Evolutionary conservation across 2,888 invertebrate species (phyloP).

Genomic region (Hedya salicella): DNA sequence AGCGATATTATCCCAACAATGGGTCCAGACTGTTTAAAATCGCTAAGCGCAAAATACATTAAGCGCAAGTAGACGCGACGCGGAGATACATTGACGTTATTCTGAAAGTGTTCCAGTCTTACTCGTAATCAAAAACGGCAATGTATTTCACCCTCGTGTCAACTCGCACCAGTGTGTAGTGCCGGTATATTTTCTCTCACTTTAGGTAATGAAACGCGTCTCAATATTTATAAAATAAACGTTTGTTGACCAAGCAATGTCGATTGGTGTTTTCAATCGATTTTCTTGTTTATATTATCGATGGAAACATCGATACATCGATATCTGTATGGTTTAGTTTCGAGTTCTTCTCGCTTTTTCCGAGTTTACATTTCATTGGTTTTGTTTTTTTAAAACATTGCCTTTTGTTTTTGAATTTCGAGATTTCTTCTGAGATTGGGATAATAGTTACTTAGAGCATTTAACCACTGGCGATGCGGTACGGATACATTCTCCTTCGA

Average conservation of each 20-base stretch:
- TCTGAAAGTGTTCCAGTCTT: no score
- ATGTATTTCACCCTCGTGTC: no score
- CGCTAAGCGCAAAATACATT: no score
- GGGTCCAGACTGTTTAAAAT: no score
- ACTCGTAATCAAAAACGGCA: neutral
- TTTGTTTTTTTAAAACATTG: slow-evolving; percentile 72
- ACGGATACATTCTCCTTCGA: no score
- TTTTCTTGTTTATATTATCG: slow-evolving; percentile 73
- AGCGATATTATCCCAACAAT: no score
- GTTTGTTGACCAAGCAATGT: slow-evolving; percentile 47
- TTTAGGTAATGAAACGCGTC: slow-evolving; percentile 36
- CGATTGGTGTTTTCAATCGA: slow-evolving; percentile 70
- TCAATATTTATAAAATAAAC: slow-evolving; percentile 59
- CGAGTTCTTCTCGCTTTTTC: slow-evolving; percentile 60
- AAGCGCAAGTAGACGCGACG: no score
- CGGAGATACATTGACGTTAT: no score
- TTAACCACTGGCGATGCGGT: no score
- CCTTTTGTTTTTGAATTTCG: slow-evolving; percentile 46
- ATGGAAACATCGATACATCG: slow-evolving; percentile 53
- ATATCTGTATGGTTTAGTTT: slow-evolving; percentile 53
- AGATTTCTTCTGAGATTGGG: slow-evolving; percentile 28
- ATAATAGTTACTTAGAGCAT: slow-evolving; percentile 13
- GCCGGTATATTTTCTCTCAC: no score
- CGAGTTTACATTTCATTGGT: slow-evolving; percentile 67
- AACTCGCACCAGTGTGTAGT: no score